Evolutionary conservation across 2,113 vertebrate species (phyloP), one percentile per base, ranked within the genome.

Genomic region (Eulemur rufifrons): DNA sequence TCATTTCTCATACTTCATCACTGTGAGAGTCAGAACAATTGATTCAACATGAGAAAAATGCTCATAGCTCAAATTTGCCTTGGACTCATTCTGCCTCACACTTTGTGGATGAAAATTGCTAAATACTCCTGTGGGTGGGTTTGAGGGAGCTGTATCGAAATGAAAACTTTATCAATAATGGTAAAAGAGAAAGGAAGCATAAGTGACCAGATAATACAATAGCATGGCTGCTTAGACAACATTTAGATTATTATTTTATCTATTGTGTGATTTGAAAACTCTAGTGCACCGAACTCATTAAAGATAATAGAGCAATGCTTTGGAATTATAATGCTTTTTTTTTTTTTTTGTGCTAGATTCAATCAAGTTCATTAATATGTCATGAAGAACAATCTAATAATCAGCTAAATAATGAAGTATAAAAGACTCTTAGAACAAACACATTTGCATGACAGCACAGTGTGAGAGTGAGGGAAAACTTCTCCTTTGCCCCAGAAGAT

Each of bases 1-100:
- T 88, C 73, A 82, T 77, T 94, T n/a, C 50, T 96, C 77, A 96
- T 54, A 85, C 86, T 97, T 96, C 45, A 91, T 91, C 89, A 94
- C 11, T 73, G 37, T 88, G 15, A 90, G 82, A 94, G 81, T 94
- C 69, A 93, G 73, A 94, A 94, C 64, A 97, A 92, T 91, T 95
- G 86, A 96, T 88, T 95, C 42, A 50, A 74, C 45, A 12, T 74
- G 20, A 32, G 71, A 69, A 86, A 90, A 92, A 83, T 90, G 18
- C 66, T 94, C n/a, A 42, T 10, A 45, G 6, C 63, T 89, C 78
- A 97, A 93, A 91, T 63, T 82, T 89, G 17, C 27, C 71, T 91
- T 77, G 39, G 82, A 88, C 6, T 93, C 50, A 81, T 85, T 94
- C 20, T 56, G 8, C 59, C 8, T 50, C 52, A 37, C 15, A 73